Conservation (phyloP, 2,888 invertebrate genomes). For the Melangyna quadrimaculata region DNA sequence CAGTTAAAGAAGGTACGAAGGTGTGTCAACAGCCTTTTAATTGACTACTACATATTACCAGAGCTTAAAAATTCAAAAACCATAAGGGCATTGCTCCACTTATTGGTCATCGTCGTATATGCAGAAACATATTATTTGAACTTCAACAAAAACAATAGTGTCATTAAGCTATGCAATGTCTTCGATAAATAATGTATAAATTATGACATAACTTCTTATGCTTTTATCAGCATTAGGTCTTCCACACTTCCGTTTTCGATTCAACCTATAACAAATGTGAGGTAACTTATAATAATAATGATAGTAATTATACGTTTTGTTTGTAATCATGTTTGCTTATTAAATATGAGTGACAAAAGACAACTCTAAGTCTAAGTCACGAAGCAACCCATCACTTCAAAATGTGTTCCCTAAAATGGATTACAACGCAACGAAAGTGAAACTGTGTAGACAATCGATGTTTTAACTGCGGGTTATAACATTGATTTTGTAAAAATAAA, state of each 20-base stretch:
- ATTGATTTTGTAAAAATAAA: not conserved
- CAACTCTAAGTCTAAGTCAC: slow-evolving; percentile 43
- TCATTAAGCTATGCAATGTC: not conserved
- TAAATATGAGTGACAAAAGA: slow-evolving; percentile 7
- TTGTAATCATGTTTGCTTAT: not conserved
- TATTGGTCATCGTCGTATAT: not conserved
- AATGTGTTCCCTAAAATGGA: slow-evolving; percentile 53
- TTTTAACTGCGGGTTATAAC: not conserved
- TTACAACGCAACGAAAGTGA: slow-evolving; percentile 61
- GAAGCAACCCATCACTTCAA: slow-evolving; percentile 9
- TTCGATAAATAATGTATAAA: not conserved
- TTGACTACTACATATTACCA: not conserved
- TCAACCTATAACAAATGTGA: not conserved
- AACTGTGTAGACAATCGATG: slow-evolving; percentile 5
- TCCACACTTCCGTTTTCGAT: not conserved
- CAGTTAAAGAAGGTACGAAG: not conserved
- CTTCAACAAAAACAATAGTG: not conserved
- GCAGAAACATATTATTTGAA: not conserved
- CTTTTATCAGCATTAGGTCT: not conserved
- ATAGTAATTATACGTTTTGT: not conserved
- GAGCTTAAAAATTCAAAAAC: not conserved
- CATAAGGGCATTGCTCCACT: not conserved
- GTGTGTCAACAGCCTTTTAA: not conserved
- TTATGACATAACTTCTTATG: not conserved
- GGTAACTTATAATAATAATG: not conserved